Evolutionary conservation across 2,888 invertebrate species (phyloP).

Genomic region (Himalopsyche tibetana): DNA sequence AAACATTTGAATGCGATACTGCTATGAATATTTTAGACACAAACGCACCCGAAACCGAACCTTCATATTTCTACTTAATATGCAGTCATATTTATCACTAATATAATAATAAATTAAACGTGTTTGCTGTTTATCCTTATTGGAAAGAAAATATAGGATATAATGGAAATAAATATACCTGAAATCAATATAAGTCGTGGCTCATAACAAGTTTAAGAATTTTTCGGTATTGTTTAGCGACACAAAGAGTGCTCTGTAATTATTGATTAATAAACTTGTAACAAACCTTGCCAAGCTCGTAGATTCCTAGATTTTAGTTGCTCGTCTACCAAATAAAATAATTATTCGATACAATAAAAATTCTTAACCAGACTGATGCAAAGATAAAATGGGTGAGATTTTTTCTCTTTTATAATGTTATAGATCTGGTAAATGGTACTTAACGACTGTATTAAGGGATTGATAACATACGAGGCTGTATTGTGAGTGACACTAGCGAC

Average conservation of each 20-base stretch:
- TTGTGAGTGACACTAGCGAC: constrained; percentile 57
- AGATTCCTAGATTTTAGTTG: constrained; percentile 3
- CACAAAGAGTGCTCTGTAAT: neutral
- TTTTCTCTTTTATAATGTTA: neutral
- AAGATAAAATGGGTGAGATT: neutral
- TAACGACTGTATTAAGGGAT: constrained; percentile 58
- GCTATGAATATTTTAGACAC: no score
- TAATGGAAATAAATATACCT: no score
- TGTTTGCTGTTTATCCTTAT: no score
- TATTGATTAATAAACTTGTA: neutral
- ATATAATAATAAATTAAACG: no score
- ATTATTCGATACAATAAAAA: neutral
- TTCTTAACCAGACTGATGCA: constrained; percentile 47
- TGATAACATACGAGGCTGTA: constrained; percentile 65
- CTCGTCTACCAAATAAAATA: constrained; percentile 60
- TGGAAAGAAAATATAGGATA: no score
- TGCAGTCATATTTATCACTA: no score
- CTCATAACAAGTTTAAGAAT: neutral
- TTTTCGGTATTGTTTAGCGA: neutral
- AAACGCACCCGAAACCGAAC: no score
- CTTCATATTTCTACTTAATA: no score
- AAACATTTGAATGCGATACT: no score
- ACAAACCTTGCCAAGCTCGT: neutral
- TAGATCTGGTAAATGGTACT: neutral
- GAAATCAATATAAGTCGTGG: no score